phyloP scores from a whole-genome alignment of 2,113 vertebrate genomes.

The Lagenorhynchus albirostris region DNA sequence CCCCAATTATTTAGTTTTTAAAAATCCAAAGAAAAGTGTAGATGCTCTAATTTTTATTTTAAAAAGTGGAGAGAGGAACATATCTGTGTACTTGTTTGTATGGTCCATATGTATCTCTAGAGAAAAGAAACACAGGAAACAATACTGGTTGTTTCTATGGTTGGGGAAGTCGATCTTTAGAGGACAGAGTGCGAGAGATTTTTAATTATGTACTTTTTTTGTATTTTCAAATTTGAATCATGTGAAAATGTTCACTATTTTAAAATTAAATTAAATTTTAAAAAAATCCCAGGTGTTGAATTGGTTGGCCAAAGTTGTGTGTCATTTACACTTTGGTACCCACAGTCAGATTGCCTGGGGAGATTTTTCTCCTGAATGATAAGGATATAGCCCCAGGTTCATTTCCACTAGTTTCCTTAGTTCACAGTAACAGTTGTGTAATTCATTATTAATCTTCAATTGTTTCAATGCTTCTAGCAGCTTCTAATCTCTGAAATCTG shows the following conservation, averaged over 20 bases:
- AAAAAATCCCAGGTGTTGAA: neutral
- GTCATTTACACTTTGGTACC: neutral
- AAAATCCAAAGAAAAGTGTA: neutral
- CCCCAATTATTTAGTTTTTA: neutral
- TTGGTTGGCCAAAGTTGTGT: neutral
- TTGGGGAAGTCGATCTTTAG: neutral
- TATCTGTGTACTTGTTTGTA: neutral
- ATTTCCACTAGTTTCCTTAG: neutral
- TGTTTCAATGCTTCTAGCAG: neutral
- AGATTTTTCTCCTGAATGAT: neutral
- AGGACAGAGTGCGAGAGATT: neutral
- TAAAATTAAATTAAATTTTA: neutral
- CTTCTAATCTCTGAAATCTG: neutral
- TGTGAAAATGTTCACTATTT: neutral
- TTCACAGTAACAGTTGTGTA: neutral
- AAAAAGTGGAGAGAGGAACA: neutral
- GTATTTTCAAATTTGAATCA: neutral
- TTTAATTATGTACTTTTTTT: neutral
- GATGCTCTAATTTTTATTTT: neutral
- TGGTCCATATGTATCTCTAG: neutral
- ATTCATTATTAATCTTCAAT: neutral
- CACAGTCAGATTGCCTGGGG: neutral
- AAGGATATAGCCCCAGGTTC: neutral
- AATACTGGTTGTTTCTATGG: neutral
- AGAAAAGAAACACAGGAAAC: neutral